These are phyloP conservation scores for Drosophila siamana DNA, from an alignment of 2,888 invertebrate species.

Conservation along the genomic window DNA sequence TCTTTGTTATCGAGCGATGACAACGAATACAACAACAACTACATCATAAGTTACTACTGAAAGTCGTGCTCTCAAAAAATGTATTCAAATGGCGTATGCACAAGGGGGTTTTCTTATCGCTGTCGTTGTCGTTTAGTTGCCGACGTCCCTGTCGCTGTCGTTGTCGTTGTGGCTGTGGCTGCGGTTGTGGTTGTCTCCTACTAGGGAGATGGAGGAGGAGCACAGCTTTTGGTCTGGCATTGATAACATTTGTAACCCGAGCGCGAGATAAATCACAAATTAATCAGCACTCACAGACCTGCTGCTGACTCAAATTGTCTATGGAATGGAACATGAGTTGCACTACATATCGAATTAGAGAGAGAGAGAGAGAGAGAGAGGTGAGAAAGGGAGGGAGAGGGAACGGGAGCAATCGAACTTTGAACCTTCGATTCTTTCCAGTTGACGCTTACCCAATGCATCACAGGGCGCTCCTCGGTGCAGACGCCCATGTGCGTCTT, in stretches of 20 bases:
- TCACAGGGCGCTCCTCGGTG: conserved; percentile 94
- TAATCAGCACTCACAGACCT: conserved; percentile 62
- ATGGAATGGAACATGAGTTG: conserved; percentile 7
- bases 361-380: too few species aligned
- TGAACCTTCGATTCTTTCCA: neutral
- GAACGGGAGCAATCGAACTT: neutral
- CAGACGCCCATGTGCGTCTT: conserved; percentile 95
- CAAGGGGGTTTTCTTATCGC: conserved; percentile 64
- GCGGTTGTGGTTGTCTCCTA: too few species aligned
- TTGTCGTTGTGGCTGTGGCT: neutral
- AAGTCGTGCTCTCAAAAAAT: conserved; percentile 28
- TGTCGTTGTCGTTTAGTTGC: neutral
- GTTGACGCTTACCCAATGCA: conserved; percentile 94
- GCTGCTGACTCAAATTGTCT: conserved; percentile 47
- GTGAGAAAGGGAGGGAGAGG: too few species aligned
- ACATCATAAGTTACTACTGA: conserved; percentile 5
- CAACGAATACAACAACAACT: conserved; percentile 17
- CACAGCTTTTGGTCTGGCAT: conserved; percentile 60
- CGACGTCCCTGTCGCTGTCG: conserved; percentile 3
- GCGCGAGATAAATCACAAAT: conserved; percentile 74
- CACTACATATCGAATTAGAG: neutral
- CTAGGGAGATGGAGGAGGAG: too few species aligned
- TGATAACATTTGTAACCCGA: conserved; percentile 78
- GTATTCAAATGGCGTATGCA: conserved; percentile 22
- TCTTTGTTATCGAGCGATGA: conserved; percentile 35